Conservation (phyloP, 2,113 vertebrate genomes). For the Alligator sinensis region DNA sequence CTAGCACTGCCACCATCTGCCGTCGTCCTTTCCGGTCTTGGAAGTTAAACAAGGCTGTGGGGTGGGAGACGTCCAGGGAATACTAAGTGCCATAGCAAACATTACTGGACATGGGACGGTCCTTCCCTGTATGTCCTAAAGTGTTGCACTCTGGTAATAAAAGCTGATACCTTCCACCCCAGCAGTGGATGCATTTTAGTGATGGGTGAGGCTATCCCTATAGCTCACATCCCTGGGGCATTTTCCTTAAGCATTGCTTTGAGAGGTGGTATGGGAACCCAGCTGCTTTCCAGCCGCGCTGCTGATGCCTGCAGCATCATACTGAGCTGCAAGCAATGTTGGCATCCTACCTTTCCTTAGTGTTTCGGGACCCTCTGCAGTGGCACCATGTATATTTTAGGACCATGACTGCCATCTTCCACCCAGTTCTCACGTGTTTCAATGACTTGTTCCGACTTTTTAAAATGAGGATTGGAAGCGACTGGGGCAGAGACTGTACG, state of each 20-base stretch:
- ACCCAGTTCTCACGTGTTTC: not conserved
- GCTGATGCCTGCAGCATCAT: not conserved
- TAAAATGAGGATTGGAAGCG: no score
- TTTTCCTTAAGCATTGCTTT: not conserved
- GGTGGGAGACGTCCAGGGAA: not conserved
- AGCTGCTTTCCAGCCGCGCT: not conserved
- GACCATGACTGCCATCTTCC: not conserved
- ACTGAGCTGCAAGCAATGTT: not conserved
- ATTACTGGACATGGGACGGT: rapidly evolving
- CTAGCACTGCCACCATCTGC: rapidly evolving
- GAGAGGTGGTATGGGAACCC: not conserved
- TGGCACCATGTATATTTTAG: not conserved
- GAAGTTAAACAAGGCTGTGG: not conserved
- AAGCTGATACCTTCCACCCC: not conserved
- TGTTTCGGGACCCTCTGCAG: not conserved
- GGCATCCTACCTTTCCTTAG: not conserved
- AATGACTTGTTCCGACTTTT: not conserved
- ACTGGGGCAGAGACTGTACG: no score
- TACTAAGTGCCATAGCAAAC: not conserved
- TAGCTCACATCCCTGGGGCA: not conserved
- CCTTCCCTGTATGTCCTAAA: not conserved
- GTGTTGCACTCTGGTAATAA: rapidly evolving
- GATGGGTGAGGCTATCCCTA: rapidly evolving
- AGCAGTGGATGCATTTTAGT: not conserved
- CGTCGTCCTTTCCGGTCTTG: not conserved